Base-by-base conservation (phyloP, 1,140 invertebrate genomes). In the Telenomus remus region DNA sequence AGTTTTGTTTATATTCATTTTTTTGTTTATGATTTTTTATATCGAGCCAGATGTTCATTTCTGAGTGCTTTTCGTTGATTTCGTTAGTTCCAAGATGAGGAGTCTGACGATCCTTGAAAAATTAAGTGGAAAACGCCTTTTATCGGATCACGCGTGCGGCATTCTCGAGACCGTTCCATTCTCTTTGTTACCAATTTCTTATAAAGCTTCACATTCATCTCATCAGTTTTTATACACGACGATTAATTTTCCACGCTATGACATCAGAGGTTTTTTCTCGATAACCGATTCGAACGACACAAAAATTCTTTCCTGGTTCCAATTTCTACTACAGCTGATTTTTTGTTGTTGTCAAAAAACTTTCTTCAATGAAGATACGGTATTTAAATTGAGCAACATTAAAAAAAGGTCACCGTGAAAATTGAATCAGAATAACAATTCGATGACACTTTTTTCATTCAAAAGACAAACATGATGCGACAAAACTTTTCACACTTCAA, bases 191-290 rank as follows among this genome's bases (percentile, higher is more conserved):
- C 44, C 46, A 43, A 12, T 33, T 53, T n/a, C n/a, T 50, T 50
- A 11, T n/a, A 35, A 66, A 66, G 46, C 35, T 44, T 48, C 7
- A 7, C 16, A 42, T 48, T 55, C 6, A 27, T 27, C 49, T 43
- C 15, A 8, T 43, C 15, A 27, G 19, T 27, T 27, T 27, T 27
- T 27, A 27, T 27, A 27, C 34, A 6, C 19, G 33, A 12, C 9
- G 54, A 57, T 51, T 51, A 46, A 68, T 68, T 68, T 68, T 57
- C 44, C 64, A 57, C 64, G 64, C 37, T 4, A 0, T 34, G 35
- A 56, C 39, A 47, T n/a, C n/a, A 27, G 19, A 27, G 6, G 19
- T 27, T 27, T 27, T 27, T 27, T 27, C 6, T 27, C 1, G 19
- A 27, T 27, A 27, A 27, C 19, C 19, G 19, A 27, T 27, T 27